Evolutionary conservation across 2,797 vertebrate genomes (phyloP), one percentile per base, ranked within the genome.

Genomic region (Brotula barbata): DNA sequence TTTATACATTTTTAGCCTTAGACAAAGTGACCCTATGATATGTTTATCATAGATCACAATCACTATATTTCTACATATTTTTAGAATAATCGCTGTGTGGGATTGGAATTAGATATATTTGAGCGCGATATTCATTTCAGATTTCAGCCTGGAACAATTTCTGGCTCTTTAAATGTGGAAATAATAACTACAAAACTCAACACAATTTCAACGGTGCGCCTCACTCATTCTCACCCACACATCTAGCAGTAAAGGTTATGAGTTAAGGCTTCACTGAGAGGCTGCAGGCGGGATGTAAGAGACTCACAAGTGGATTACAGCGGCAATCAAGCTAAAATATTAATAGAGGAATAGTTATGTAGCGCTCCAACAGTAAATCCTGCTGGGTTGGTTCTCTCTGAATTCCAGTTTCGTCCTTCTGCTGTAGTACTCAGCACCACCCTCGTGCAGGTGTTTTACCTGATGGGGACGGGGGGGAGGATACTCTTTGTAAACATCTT

Each of bases 401-500:
- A 36, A 34, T 34, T 46, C 21, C 7, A 22, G 19, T 41, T 15
- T 33, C 23, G 20, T 59, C 57, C 53, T 47, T 19, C 53, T 73
- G 46, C 47, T 52, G 36, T 1, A 7, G 17, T 15, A 33, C 34
- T 68, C 7, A 64, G 37, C 51, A 3, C 3, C 13, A 2, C 45
- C 65, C 31, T 10, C 1, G 3, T 54, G 10, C 3, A 25, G 47
- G 56, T 19, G 47, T 63, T 77, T 51, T 95, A 95, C 93, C 93
- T 97, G 87, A 62, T 88, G 92, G 33, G 94, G 88, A 67, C 81
- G 87, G 53, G 96, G 92, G 0, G 91, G 92, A 83, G 95, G 89
- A 77, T 93, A 98, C 64, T 95, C 95, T 73, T 91, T 93, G 80
- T 85, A 94, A 37, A 94, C 80, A 75, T 96, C 95, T 36, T 95